phyloP scores from a whole-genome alignment of 1,140 invertebrate species.

The Brachionus manjavacas region DNA sequence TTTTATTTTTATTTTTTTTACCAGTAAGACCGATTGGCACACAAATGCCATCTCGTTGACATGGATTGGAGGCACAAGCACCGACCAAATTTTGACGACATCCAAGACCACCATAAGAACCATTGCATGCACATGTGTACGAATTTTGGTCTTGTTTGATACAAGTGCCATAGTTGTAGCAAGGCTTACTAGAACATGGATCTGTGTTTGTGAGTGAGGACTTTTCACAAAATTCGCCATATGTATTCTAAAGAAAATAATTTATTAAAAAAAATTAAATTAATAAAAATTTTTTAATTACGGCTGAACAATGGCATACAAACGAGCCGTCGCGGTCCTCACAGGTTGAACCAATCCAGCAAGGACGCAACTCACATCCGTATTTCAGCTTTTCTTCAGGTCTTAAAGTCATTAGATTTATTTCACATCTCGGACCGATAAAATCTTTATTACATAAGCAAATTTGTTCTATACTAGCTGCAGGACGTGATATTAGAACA shows the following conservation, averaged over 20 bases:
- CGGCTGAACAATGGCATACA: slow-evolving; percentile 41
- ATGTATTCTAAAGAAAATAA: slow-evolving; percentile 10
- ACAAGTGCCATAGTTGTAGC: slow-evolving; percentile 41
- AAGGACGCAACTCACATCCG: slow-evolving; percentile 33
- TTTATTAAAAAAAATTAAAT: neutral
- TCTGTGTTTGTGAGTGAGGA: slow-evolving; percentile 9
- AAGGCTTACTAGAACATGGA: slow-evolving; percentile 36
- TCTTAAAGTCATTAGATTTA: neutral
- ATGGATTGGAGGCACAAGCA: slow-evolving; percentile 43
- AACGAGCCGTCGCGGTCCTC: slow-evolving; percentile 38
- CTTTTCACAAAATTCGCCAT: slow-evolving; percentile 35
- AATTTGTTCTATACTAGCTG: slow-evolving; percentile 9
- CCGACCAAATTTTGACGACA: slow-evolving; percentile 36
- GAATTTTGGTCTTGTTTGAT: slow-evolving; percentile 17
- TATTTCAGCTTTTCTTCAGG: neutral
- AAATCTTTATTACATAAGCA: slow-evolving; percentile 36
- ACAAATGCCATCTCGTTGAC: slow-evolving; percentile 44
- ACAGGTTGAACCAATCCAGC: slow-evolving; percentile 35
- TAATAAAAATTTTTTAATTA: neutral
- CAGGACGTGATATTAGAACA: slow-evolving; percentile 24
- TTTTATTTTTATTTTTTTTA: neutral
- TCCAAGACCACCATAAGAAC: slow-evolving; percentile 29
- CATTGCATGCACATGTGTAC: slow-evolving; percentile 40
- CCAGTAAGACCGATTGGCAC: slow-evolving; percentile 45
- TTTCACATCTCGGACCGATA: slow-evolving; percentile 37